phyloP scores from a whole-genome alignment of 2,888 invertebrate genomes.

The Troglohyphantes excavatus region DNA sequence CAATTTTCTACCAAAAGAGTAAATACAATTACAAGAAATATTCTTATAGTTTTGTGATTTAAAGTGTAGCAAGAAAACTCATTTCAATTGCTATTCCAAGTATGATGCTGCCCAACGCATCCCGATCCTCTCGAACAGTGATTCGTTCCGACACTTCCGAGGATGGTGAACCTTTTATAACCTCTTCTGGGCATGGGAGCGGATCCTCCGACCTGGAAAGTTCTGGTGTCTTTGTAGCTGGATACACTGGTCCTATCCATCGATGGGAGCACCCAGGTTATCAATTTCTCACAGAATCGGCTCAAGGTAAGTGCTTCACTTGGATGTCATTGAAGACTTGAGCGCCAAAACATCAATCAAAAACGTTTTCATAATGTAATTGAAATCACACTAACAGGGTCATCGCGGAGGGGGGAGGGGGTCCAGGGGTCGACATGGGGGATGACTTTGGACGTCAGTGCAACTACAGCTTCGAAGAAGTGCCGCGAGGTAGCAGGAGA shows the following conservation, averaged over 20 bases:
- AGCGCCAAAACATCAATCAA: too few relatives aligned
- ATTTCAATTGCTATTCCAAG: not conserved
- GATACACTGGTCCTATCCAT: conserved; percentile 75
- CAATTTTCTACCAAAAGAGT: too few relatives aligned
- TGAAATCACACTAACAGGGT: too few relatives aligned
- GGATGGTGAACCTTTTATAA: not conserved
- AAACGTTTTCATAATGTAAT: too few relatives aligned
- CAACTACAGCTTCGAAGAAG: too few relatives aligned
- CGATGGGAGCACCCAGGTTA: conserved; percentile 75
- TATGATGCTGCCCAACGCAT: conserved; percentile 50
- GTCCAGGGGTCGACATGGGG: too few relatives aligned
- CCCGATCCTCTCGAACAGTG: not conserved
- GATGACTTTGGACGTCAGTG: too few relatives aligned
- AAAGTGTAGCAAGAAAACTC: not conserved
- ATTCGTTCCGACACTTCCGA: conserved; percentile 47
- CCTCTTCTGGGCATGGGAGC: not conserved
- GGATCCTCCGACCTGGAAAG: conserved; percentile 56
- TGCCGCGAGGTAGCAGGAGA: too few relatives aligned
- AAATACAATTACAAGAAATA: too few relatives aligned
- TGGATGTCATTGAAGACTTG: too few relatives aligned
- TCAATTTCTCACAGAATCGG: conserved; percentile 68
- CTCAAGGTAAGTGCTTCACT: conserved; percentile 49
- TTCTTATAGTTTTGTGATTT: too few relatives aligned
- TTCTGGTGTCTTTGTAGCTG: conserved; percentile 72
- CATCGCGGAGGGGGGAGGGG: too few relatives aligned